phyloP scores from a whole-genome alignment of 2,888 invertebrate genomes.

The Stegophylla sp. region DNA sequence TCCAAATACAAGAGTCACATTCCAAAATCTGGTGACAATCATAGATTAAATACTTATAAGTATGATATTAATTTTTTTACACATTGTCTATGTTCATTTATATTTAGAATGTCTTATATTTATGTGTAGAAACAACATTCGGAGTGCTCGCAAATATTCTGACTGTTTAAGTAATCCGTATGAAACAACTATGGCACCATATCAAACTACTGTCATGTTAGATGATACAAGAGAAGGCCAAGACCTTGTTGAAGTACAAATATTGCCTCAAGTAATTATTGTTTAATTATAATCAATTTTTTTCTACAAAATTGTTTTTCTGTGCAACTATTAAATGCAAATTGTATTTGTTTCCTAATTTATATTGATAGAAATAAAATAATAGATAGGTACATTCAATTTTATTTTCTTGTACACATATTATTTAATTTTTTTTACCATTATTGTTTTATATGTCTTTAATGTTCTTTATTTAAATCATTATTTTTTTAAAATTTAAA shows the following conservation, averaged over 20 bases:
- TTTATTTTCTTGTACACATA: too few species aligned
- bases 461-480: neutral
- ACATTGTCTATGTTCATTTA: slow-evolving; percentile 65
- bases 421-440: too few species aligned
- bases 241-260: slow-evolving; percentile 95
- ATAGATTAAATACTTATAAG: slow-evolving; percentile 70
- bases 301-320: neutral
- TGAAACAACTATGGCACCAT: slow-evolving; percentile 75
- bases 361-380: too few species aligned
- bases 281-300: neutral
- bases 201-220: slow-evolving; percentile 83
- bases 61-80: neutral
- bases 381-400: too few species aligned
- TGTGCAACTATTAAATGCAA: slow-evolving; percentile 4
- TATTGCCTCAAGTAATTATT: slow-evolving; percentile 72
- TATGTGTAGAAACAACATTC: slow-evolving; percentile 35
- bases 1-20: slow-evolving; percentile 65
- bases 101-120: slow-evolving; percentile 26
- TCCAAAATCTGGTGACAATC: slow-evolving; percentile 72
- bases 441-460: neutral
- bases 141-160: slow-evolving; percentile 48
- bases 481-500: neutral
- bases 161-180: slow-evolving; percentile 53
- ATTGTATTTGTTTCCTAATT: neutral
- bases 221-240: slow-evolving; percentile 82